A percentile compares a stretch with the other conserved stretches of the same genome.
phyloP scores from a whole-genome alignment of 2,797 vertebrate species.

The Todus mexicanus region DNA sequence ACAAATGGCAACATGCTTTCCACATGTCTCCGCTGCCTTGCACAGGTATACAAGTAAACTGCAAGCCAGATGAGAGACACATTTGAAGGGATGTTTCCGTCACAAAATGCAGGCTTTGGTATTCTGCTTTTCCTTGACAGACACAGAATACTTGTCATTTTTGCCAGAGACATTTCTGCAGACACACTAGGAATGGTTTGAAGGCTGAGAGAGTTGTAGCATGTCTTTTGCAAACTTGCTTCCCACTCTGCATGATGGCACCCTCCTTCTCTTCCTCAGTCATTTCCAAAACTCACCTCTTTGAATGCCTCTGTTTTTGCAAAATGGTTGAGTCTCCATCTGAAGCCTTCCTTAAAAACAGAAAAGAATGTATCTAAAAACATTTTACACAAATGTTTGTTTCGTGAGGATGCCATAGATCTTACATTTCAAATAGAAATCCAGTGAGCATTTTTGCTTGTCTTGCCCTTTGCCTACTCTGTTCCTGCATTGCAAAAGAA shows the following conservation, averaged over 20 bases:
- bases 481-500: neutral
- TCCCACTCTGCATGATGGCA: neutral
- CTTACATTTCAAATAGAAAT: neutral
- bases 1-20: neutral
- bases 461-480: neutral
- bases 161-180: neutral
- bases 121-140: neutral
- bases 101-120: neutral
- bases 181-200: neutral
- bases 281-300: neutral
- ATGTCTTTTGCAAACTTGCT: neutral
- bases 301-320: neutral
- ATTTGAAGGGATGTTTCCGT: neutral
- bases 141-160: neutral
- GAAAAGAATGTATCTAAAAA: too few relatives aligned
- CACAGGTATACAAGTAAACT: neutral
- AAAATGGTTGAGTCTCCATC: neutral
- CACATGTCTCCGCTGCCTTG: accelerated
- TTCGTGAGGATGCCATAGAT: neutral
- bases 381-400: neutral
- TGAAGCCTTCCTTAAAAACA: neutral
- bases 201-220: accelerated
- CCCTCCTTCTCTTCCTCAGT: neutral
- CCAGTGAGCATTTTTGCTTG: neutral
- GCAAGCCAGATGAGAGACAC: accelerated